Conservation (phyloP, 2,888 invertebrate species). For the Cantharis rufa region DNA sequence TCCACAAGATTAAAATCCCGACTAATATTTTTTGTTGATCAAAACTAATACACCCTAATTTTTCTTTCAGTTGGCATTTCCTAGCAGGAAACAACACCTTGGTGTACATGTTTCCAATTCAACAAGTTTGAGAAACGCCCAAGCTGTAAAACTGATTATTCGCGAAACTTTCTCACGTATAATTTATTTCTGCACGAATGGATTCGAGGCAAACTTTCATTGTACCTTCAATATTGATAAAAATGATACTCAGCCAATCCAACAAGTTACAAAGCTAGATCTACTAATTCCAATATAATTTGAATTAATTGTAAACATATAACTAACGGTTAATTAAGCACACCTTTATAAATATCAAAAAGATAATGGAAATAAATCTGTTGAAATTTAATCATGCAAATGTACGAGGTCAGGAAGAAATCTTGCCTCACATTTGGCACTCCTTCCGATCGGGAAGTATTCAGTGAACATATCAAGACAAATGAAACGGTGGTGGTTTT, state of each 20-base stretch:
- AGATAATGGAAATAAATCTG: constrained; percentile 6
- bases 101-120: neutral
- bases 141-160: constrained; percentile 8
- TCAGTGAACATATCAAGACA: constrained; percentile 38
- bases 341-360: constrained; percentile 5
- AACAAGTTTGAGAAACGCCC: neutral
- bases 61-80: neutral
- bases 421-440: constrained; percentile 21
- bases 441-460: constrained; percentile 24
- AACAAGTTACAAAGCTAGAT: neutral
- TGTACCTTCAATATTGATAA: neutral
- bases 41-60: neutral
- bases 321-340: neutral
- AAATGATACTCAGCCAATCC: neutral
- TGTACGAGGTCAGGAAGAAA: constrained; percentile 8
- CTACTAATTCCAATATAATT: neutral
- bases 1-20: neutral
- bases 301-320: neutral
- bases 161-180: constrained; percentile 10
- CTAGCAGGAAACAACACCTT: neutral
- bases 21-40: neutral
- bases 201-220: constrained; percentile 1
- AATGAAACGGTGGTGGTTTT: constrained; percentile 41
- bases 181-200: constrained; percentile 3
- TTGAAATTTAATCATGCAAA: constrained; percentile 18